phyloP scores from a whole-genome alignment of 2,888 invertebrate species.

The Corythucha ciliata region DNA sequence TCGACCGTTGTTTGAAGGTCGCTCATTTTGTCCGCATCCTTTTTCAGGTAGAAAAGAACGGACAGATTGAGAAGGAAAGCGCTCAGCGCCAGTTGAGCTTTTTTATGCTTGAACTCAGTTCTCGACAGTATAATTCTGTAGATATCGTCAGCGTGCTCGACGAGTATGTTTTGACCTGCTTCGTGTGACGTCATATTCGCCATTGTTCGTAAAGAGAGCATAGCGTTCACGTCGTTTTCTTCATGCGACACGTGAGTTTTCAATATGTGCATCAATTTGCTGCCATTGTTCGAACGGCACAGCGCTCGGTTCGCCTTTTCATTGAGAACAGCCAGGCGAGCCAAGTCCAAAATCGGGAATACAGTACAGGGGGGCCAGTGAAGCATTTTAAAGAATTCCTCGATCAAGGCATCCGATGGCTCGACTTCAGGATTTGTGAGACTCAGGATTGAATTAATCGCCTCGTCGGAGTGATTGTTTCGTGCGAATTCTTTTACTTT shows the following conservation, averaged over 20 bases:
- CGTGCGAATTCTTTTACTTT: conserved; percentile 13
- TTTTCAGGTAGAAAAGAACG: conserved; percentile 15
- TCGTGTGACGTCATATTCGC: conserved; percentile 72
- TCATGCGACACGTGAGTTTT: conserved; percentile 39
- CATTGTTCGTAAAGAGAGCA: conserved; percentile 66
- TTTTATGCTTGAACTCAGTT: conserved; percentile 7
- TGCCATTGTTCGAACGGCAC: conserved; percentile 42
- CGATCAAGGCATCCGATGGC: not conserved
- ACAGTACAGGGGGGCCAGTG: conserved; percentile 17
- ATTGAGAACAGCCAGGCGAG: conserved; percentile 70
- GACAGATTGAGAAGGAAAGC: conserved; percentile 15
- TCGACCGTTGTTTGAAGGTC: no score
- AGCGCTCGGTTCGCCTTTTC: conserved; percentile 51
- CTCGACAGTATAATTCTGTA: conserved; percentile 2
- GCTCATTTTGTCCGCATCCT: no score
- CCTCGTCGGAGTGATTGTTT: conserved; percentile 1
- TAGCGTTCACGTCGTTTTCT: conserved; percentile 54
- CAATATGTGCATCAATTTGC: conserved; percentile 39
- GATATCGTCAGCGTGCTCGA: conserved; percentile 48
- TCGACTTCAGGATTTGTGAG: conserved; percentile 7
- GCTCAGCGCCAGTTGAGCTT: conserved; percentile 7
- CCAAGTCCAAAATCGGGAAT: conserved; percentile 71
- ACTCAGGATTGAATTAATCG: not conserved
- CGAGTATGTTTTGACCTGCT: conserved; percentile 53
- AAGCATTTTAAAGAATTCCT: conserved; percentile 1